Percentiles rank a stretch among this genome's conserved stretches.
phyloP scores from a whole-genome alignment of 2,888 invertebrate species.

The Sinotaia quadrata region DNA sequence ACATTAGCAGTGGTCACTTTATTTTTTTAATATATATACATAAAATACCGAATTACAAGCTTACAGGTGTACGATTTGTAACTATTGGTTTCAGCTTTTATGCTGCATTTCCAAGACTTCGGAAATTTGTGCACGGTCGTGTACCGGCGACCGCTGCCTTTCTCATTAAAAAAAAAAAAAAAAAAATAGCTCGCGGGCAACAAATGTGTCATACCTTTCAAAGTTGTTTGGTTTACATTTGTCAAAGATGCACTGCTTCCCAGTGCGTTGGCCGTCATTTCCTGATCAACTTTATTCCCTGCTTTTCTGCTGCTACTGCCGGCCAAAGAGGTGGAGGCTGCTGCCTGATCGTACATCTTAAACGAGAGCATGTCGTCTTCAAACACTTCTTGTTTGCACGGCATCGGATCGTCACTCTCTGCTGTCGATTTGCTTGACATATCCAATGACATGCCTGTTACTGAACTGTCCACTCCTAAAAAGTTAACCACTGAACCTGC shows the following conservation, averaged over 20 bases:
- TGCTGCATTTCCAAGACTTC: too few relatives aligned
- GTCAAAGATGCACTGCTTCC: slow-evolving; percentile 3
- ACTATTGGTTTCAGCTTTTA: too few relatives aligned
- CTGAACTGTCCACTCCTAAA: slow-evolving; percentile 24
- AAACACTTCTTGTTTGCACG: slow-evolving; percentile 9
- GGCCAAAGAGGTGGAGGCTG: background rate
- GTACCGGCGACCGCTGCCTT: too few relatives aligned
- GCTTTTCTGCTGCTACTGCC: background rate
- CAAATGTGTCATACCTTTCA: slow-evolving; percentile 15
- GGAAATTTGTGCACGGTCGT: too few relatives aligned
- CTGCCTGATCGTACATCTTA: slow-evolving; percentile 7
- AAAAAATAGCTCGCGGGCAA: too few relatives aligned
- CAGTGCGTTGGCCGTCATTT: background rate
- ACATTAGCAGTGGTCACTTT: too few relatives aligned
- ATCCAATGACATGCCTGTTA: slow-evolving; percentile 4
- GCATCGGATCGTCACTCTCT: background rate
- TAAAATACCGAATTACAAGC: too few relatives aligned
- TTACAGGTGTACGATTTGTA: too few relatives aligned
- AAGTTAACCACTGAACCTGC: slow-evolving; percentile 22
- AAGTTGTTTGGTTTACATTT: background rate
- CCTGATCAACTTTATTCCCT: slow-evolving; percentile 1
- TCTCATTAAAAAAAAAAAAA: too few relatives aligned
- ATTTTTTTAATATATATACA: too few relatives aligned
- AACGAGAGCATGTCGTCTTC: background rate
- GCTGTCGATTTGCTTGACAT: background rate